These are phyloP conservation scores for Phragmatobia fuliginosa DNA, from an alignment of 2,888 invertebrate species.

Conservation along the genomic window DNA sequence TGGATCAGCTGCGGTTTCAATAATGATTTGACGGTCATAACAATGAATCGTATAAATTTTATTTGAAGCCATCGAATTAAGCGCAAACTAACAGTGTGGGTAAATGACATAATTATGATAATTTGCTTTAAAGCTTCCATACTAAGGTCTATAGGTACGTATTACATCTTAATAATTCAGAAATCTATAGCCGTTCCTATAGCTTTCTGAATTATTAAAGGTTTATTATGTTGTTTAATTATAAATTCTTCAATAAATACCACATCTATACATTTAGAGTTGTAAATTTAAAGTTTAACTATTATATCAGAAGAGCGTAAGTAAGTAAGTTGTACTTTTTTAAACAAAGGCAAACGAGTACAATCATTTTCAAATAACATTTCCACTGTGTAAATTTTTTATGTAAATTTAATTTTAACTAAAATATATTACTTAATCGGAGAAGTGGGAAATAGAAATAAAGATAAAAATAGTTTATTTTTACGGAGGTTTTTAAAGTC, in stretches of 20 bases:
- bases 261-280: too few species aligned
- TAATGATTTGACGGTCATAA: slow-evolving; percentile 33
- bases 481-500: neutral
- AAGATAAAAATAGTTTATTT: too few species aligned
- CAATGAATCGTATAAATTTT: slow-evolving; percentile 20
- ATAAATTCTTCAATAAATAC: neutral
- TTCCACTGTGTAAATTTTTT: too few species aligned
- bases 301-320: too few species aligned
- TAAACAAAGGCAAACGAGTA: too few species aligned
- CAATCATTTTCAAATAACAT: too few species aligned
- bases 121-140: neutral
- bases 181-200: neutral
- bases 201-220: neutral
- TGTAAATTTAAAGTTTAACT: too few species aligned
- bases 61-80: slow-evolving; percentile 15
- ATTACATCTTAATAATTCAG: neutral
- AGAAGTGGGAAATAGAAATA: too few species aligned
- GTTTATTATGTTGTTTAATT: too few species aligned
- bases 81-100: neutral
- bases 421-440: too few species aligned
- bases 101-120: too few species aligned
- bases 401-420: too few species aligned
- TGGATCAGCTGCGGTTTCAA: slow-evolving; percentile 69
- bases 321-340: neutral
- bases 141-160: neutral